Evolutionary conservation across 53 echinoderm and acorn worm species (phyloP), one percentile per base, ranked within the genome.

Genomic region (Luidia sarsii): DNA sequence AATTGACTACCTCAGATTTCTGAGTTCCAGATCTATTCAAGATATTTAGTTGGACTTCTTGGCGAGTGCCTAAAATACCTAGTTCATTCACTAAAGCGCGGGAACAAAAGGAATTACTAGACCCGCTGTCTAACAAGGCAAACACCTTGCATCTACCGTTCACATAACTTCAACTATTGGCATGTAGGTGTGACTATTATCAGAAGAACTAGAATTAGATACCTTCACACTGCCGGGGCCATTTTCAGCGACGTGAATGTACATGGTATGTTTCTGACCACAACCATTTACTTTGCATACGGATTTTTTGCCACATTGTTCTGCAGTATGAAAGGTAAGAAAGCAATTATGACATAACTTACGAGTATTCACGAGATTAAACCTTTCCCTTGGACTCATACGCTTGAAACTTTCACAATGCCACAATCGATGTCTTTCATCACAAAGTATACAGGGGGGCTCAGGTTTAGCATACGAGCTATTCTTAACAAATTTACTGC

Each of bases 31-130:
- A 73, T 39, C 34, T 73, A 65, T 84, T 84, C 29, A 84, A 50
- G 0, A 55, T 84, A 27, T 66, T 84, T 65, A 84, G 85, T 15
- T 65, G 33, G 16, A 62, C 33, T 18, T 62, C 63, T 14, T 3
- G 16, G 2, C 33, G 34, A 9, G 3, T 62, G 10, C 63, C 63
- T 35, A 15, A 2, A 2, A 62, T 14, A 9, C 63, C 35, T 31
- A 84, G 65, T 21, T 33, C 27, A 11, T 30, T 51, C 14, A 74
- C 75, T 30, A 84, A 52, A 22, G 39, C 53, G n/a, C 65, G 64
- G 51, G 85, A 84, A 53, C 85, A 84, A 62, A 84, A 84, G 15
- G 74, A 51, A 53, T 71, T 84, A 63, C 73, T 84, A 0, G 85
- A 84, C 7, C 64, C 85, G 37, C 74, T 84, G 35, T 84, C 85